These are phyloP conservation scores for Hemistola chrysoprasaria DNA, from an alignment of 2,888 invertebrate species.

Conservation along the genomic window DNA sequence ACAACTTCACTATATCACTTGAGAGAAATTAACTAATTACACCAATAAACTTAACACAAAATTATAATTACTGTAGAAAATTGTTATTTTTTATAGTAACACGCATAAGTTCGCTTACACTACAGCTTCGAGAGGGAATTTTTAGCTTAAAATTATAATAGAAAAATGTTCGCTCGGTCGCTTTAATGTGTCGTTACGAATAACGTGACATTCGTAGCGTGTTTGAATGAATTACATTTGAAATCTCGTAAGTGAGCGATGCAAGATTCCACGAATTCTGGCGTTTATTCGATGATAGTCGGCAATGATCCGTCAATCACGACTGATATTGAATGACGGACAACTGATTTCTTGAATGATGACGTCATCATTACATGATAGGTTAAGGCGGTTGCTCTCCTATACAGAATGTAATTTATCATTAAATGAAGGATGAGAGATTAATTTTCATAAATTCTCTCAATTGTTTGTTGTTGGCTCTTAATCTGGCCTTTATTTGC, in stretches of 20 bases:
- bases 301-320: too few relatives aligned
- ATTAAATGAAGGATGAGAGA: too few relatives aligned
- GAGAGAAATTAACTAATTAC: slow-evolving; percentile 72
- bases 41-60: slow-evolving; percentile 51
- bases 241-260: slow-evolving; percentile 46
- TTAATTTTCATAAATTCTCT: too few relatives aligned
- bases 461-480: too few relatives aligned
- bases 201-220: slow-evolving; percentile 6
- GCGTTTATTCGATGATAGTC: too few relatives aligned
- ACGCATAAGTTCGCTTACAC: slow-evolving; percentile 67
- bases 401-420: too few relatives aligned
- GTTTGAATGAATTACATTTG: slow-evolving; percentile 50
- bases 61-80: slow-evolving; percentile 64
- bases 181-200: background rate
- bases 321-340: too few relatives aligned
- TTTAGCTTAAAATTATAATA: slow-evolving; percentile 34
- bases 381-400: too few relatives aligned
- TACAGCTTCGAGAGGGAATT: slow-evolving; percentile 65
- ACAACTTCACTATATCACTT: slow-evolving; percentile 76
- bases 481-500: too few relatives aligned
- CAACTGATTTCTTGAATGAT: too few relatives aligned
- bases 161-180: slow-evolving; percentile 20
- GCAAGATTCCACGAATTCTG: slow-evolving; percentile 62
- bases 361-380: too few relatives aligned
- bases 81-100: slow-evolving; percentile 65